Conservation (phyloP, 2,113 vertebrate species). For the Hippocampus comes region DNA sequence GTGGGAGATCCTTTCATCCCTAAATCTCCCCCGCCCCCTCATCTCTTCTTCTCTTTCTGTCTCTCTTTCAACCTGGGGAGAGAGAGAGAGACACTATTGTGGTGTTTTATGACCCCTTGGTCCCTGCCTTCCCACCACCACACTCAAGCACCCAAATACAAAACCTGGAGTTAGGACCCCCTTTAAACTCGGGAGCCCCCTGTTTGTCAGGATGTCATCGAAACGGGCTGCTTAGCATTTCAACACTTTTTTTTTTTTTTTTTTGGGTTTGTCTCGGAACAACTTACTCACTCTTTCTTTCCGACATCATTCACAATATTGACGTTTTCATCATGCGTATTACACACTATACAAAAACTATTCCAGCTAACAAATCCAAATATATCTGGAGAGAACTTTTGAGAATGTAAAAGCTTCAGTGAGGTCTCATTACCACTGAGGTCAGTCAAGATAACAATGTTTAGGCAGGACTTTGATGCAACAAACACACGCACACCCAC, state of each 20-base stretch:
- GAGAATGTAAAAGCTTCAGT: slow-evolving; percentile 33
- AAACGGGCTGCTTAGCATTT: slow-evolving; percentile 1
- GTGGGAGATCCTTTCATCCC: slow-evolving; percentile 69
- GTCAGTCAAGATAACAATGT: slow-evolving; percentile 76
- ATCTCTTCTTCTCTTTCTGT: slow-evolving; percentile 47
- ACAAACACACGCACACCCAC: slow-evolving; percentile 14
- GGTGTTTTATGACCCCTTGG: slow-evolving; percentile 63
- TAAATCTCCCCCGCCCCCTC: slow-evolving; percentile 13
- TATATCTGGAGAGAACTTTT: slow-evolving; percentile 11
- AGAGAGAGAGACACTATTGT: slow-evolving; percentile 64
- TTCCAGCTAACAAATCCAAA: slow-evolving; percentile 36
- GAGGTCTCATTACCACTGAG: slow-evolving; percentile 63
- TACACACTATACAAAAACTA: neutral
- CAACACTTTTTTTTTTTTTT: neutral
- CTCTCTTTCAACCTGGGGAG: slow-evolving; percentile 59
- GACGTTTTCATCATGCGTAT: neutral
- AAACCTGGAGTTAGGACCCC: slow-evolving; percentile 32
- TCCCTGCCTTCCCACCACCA: slow-evolving; percentile 40
- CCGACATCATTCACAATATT: neutral
- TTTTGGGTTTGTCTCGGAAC: neutral
- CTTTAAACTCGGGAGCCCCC: slow-evolving; percentile 15
- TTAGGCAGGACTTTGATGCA: slow-evolving; percentile 83
- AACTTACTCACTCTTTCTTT: neutral
- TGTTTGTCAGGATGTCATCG: slow-evolving; percentile 7
- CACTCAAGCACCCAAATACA: slow-evolving; percentile 40